Evolutionary conservation across 2,797 vertebrate species (phyloP), one percentile per base, ranked within the genome.

Genomic region (Cyprinella venusta): DNA sequence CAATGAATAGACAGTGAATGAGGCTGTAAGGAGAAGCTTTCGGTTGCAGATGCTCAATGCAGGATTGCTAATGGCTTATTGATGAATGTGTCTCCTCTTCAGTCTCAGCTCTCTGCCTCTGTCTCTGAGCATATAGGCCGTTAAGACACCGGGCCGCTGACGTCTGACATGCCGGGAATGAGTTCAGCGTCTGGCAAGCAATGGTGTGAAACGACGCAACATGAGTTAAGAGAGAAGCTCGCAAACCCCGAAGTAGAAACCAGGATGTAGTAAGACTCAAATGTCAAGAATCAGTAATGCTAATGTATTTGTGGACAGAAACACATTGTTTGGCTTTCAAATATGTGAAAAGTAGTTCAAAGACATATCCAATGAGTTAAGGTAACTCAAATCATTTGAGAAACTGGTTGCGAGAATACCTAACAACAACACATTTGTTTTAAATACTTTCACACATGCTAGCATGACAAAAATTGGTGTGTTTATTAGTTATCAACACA

Each of bases 61-160:
- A 67, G 76, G 67, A 69, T 72, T 36, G 68, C 86, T 90, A 90
- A 90, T 90, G 88, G 86, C 88, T 89, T 90, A 90, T 90, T 86
- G 90, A 89, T 88, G 84, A 88, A 87, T 84, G 61, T 80, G 86
- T 88, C 88, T 86, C 52, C 84, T 70, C 80, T 85, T 89, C 71
- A 76, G 84, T 78, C 86, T 88, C 84, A 84, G 80, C 86, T 85
- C 81, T 78, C 74, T 74, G 70, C 70, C 84, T 86, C 59, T 77
- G 82, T 83, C 87, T 87, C 84, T 81, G 79, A 63, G 86, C 84
- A 74, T 79, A 26, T 61, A 81, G 52, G 75, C 81, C 76, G 84
- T 86, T 80, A 83, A 79, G 85, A 84, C 85, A 83, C 6, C 15
- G 61, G 76, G 85, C 50, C 56, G 76, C 40, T 84, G 88, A 85